phyloP scores from a whole-genome alignment of 2,888 invertebrate species.

The Conistra vaccinii region DNA sequence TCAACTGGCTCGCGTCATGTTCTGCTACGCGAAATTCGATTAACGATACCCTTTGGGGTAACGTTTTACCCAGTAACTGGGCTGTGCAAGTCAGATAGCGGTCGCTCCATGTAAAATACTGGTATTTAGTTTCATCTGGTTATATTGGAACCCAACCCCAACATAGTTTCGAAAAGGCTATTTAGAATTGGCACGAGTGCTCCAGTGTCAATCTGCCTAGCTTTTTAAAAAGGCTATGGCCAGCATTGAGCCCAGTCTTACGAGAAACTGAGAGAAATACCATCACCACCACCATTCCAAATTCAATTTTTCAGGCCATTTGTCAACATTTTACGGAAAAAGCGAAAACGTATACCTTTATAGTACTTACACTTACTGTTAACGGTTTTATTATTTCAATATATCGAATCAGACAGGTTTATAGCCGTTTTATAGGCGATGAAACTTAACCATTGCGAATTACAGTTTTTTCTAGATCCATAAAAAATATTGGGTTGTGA shows the following conservation, averaged over 20 bases:
- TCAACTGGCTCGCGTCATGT: too few relatives aligned
- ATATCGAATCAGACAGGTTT: slow-evolving; percentile 61
- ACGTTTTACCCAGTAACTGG: background rate
- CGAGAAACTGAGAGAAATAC: background rate
- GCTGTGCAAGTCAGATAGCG: too few relatives aligned
- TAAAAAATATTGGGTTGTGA: slow-evolving; percentile 56
- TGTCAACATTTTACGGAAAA: slow-evolving; percentile 42
- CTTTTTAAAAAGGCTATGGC: background rate
- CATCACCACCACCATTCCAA: background rate
- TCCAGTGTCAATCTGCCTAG: too few relatives aligned
- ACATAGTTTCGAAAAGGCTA: too few relatives aligned
- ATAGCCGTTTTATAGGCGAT: slow-evolving; percentile 62
- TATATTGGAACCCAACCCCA: too few relatives aligned
- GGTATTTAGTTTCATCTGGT: too few relatives aligned
- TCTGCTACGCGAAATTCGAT: too few relatives aligned
- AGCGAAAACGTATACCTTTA: slow-evolving; percentile 67
- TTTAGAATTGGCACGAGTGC: too few relatives aligned
- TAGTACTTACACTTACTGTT: slow-evolving; percentile 33
- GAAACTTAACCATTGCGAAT: slow-evolving; percentile 57
- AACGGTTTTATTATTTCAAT: slow-evolving; percentile 67
- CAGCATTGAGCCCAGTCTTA: background rate
- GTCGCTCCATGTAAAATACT: too few relatives aligned
- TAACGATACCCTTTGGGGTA: too few relatives aligned
- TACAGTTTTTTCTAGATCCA: slow-evolving; percentile 56
- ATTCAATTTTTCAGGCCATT: slow-evolving; percentile 35